phyloP scores from a whole-genome alignment of 2,797 vertebrate species.

The Natrix natrix region DNA sequence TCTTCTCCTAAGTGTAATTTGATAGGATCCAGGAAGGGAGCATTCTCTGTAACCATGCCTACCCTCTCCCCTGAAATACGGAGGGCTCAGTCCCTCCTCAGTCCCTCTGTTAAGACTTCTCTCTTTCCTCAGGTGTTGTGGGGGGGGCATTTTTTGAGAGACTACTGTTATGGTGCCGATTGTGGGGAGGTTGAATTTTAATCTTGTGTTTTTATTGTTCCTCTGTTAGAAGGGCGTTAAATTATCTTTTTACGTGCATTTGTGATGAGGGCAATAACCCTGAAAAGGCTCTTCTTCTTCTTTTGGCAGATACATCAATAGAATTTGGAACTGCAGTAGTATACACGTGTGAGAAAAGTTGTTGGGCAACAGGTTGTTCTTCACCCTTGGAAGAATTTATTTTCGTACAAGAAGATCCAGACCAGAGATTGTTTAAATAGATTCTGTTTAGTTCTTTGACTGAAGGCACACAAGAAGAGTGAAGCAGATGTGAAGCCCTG shows the following conservation, averaged over 20 bases:
- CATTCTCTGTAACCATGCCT: neutral
- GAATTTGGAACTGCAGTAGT: slow-evolving; percentile 89
- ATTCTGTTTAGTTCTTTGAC: slow-evolving; percentile 25
- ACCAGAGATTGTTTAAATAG: slow-evolving; percentile 87
- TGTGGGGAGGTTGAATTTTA: neutral
- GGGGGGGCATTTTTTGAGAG: neutral
- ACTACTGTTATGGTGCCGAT: neutral
- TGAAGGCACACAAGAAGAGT: neutral
- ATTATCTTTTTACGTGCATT: neutral
- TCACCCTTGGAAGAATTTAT: slow-evolving; percentile 80
- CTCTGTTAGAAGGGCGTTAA: neutral
- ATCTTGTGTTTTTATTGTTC: neutral
- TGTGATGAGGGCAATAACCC: neutral
- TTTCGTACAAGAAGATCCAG: slow-evolving; percentile 86
- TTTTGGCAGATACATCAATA: slow-evolving; percentile 67
- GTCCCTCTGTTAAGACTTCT: neutral
- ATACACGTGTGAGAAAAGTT: slow-evolving; percentile 86
- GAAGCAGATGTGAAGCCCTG: neutral
- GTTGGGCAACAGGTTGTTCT: slow-evolving; percentile 76
- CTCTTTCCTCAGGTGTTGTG: neutral
- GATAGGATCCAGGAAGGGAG: neutral
- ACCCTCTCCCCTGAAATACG: neutral
- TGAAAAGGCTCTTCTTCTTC: neutral
- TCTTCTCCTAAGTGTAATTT: neutral
- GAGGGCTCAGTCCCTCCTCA: neutral